Conservation (phyloP, 2,113 vertebrate species). For the Trogon surrucura region DNA sequence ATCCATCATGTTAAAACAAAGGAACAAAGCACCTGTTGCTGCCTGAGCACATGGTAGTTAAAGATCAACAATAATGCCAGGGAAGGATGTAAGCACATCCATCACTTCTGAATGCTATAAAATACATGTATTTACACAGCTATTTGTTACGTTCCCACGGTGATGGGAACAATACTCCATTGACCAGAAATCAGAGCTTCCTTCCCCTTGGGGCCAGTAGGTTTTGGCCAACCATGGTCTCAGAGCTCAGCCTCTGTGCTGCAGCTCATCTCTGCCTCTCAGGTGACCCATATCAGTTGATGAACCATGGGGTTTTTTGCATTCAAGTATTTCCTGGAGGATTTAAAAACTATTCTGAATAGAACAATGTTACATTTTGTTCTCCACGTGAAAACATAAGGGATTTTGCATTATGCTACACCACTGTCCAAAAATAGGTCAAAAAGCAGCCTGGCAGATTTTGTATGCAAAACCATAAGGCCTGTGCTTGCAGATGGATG, state of each 20-base stretch:
- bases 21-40: constrained; percentile 39
- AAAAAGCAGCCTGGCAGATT: constrained; percentile 17
- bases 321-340: background rate
- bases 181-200: constrained; percentile 43
- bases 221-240: background rate
- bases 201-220: background rate
- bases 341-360: background rate
- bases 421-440: background rate
- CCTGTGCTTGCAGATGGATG: background rate
- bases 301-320: background rate
- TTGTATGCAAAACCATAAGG: background rate
- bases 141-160: constrained; percentile 43
- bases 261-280: background rate
- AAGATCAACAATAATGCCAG: background rate
- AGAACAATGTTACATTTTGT: background rate
- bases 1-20: constrained; percentile 1
- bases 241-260: background rate
- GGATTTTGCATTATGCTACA: constrained; percentile 13
- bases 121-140: constrained; percentile 1
- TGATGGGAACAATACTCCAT: constrained; percentile 42
- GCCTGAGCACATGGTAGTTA: background rate
- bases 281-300: background rate
- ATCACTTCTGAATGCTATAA: constrained; percentile 32
- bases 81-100: constrained; percentile 48
- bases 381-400: background rate